A percentile compares a stretch with the other conserved stretches of the same genome.
These are phyloP conservation scores for Aulostomus chinensis DNA, from an alignment of 2,797 vertebrate species.

Conservation along the genomic window DNA sequence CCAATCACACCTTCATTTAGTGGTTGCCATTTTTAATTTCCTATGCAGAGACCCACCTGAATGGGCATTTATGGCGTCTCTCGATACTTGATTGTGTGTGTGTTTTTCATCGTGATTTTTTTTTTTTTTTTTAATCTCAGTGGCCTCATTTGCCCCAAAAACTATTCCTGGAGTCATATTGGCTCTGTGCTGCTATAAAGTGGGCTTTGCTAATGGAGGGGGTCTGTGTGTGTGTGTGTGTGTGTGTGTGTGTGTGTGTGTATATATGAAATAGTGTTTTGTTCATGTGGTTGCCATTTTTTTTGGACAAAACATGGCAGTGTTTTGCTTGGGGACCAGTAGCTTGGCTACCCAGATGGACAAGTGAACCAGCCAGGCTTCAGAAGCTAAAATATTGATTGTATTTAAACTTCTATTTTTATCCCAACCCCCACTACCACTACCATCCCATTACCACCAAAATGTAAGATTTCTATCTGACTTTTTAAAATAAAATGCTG, in stretches of 20 bases:
- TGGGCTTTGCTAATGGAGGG: conserved; percentile 78
- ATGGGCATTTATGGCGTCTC: conserved; percentile 58
- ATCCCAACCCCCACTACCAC: conserved; percentile 36
- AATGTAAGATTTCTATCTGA: conserved; percentile 74
- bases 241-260: conserved; percentile 12
- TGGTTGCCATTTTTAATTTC: conserved; percentile 33
- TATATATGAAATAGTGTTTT: neutral
- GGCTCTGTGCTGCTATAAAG: conserved; percentile 95
- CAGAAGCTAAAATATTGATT: conserved; percentile 71
- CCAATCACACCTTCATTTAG: conserved; percentile 19
- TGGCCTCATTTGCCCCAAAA: conserved; percentile 82
- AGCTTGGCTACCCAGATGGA: conserved; percentile 64
- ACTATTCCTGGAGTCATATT: conserved; percentile 78
- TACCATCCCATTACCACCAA: conserved; percentile 47
- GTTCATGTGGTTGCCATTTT: conserved; percentile 43
- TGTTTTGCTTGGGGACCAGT: conserved; percentile 65
- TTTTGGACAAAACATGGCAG: conserved; percentile 38
- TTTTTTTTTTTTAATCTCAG: conserved; percentile 13
- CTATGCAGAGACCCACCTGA: conserved; percentile 57
- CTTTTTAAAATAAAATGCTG: conserved; percentile 87
- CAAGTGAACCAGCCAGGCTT: conserved; percentile 69
- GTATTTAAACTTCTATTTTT: conserved; percentile 66
- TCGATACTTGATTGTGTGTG: conserved; percentile 39
- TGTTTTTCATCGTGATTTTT: neutral
- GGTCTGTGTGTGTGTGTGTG: conserved; percentile 9